Conservation (phyloP, 2,797 vertebrate species). For the Lindbergichthys nudifrons region DNA sequence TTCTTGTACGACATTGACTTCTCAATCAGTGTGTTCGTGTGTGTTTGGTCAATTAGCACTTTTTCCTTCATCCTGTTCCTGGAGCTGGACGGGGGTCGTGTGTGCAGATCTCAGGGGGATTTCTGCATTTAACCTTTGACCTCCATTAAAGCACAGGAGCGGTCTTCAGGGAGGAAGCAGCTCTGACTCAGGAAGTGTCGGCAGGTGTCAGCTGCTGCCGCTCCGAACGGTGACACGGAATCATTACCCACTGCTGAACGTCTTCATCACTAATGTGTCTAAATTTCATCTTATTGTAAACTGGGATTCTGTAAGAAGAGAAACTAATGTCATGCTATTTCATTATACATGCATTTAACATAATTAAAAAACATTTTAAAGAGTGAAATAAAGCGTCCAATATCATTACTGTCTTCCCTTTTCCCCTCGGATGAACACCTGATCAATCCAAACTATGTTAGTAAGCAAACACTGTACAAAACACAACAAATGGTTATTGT, state of each 20-base stretch:
- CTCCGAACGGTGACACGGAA: conserved; percentile 48
- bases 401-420: no score
- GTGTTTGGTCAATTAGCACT: conserved; percentile 45
- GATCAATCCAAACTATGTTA: background rate
- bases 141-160: conserved; percentile 41
- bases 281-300: background rate
- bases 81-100: conserved; percentile 27
- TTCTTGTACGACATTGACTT: background rate
- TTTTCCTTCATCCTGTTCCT: conserved; percentile 36
- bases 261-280: background rate
- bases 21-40: background rate
- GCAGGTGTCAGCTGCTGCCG: conserved; percentile 76
- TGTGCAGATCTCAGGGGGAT: conserved; percentile 39
- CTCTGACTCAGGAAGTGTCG: conserved; percentile 58
- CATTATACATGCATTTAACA: no score
- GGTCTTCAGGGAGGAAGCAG: conserved; percentile 58
- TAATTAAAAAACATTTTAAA: no score
- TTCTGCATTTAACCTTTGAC: conserved; percentile 67
- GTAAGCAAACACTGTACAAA: background rate
- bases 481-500: background rate
- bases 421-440: no score
- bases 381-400: no score
- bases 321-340: no score
- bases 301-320: background rate
- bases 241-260: background rate